These are phyloP conservation scores for Bovichtus variegatus DNA, from an alignment of 2,797 vertebrate genomes.

Conservation along the genomic window DNA sequence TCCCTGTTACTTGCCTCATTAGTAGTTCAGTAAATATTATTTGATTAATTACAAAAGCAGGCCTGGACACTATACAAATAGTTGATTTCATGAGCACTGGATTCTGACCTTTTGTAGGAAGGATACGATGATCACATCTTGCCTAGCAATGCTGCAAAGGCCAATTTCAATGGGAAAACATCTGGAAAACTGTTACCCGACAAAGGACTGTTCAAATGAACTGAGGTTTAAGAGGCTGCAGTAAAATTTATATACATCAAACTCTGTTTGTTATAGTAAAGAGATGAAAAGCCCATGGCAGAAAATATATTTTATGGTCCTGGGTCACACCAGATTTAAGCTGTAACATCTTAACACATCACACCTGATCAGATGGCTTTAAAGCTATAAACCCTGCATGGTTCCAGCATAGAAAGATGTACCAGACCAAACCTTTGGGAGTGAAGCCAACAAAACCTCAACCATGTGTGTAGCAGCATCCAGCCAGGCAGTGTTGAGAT, in stretches of 20 bases:
- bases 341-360: constrained; percentile 71
- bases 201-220: constrained; percentile 37
- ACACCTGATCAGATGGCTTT: constrained; percentile 70
- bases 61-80: background rate
- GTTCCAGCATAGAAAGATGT: constrained; percentile 40
- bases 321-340: constrained; percentile 57
- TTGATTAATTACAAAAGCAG: background rate
- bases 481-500: constrained; percentile 10
- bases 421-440: constrained; percentile 38
- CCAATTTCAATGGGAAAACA: constrained; percentile 37
- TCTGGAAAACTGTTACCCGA: constrained; percentile 42
- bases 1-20: background rate
- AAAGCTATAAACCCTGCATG: constrained; percentile 45
- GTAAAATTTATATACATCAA: constrained; percentile 40
- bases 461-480: constrained; percentile 51
- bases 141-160: constrained; percentile 15
- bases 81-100: background rate
- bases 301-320: constrained; percentile 57
- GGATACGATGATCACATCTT: background rate
- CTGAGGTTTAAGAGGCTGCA: constrained; percentile 20
- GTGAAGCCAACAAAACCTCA: constrained; percentile 45
- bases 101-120: constrained; percentile 2
- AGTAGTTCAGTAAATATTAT: background rate
- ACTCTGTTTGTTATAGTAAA: constrained; percentile 31
- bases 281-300: constrained; percentile 42